phyloP scores from a whole-genome alignment of 2,113 vertebrate genomes.

The Heterotilapia buettikoferi region DNA sequence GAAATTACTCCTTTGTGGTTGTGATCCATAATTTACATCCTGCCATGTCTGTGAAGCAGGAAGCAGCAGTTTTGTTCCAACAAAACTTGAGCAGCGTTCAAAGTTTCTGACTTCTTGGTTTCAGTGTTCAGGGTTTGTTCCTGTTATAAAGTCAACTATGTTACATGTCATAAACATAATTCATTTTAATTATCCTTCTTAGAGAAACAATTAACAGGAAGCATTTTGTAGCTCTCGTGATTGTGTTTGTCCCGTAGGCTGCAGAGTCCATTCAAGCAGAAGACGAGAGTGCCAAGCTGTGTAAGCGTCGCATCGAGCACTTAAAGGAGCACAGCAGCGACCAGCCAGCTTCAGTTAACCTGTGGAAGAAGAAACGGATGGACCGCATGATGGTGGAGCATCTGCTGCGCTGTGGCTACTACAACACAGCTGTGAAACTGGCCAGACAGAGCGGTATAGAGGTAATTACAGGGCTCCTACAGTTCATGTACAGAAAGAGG shows the following conservation, averaged over 20 bases:
- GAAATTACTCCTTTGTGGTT: background rate
- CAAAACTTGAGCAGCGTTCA: background rate
- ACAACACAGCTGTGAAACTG: conserved; percentile 94
- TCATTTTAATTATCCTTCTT: background rate
- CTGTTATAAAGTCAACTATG: background rate
- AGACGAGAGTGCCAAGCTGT: conserved; percentile 95
- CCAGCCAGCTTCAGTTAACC: conserved; percentile 86
- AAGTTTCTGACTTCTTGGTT: background rate
- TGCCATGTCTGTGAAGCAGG: background rate
- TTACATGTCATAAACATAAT: background rate
- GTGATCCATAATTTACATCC: background rate
- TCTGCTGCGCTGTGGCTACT: conserved; percentile 94
- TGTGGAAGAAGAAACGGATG: conserved; percentile 99
- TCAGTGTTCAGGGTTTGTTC: background rate
- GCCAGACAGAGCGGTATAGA: conserved; percentile 95
- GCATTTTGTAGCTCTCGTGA: background rate
- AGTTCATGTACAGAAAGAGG: background rate
- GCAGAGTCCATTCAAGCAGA: conserved; percentile 98
- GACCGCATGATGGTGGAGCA: conserved; percentile 99
- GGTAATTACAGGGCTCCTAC: conserved; percentile 61
- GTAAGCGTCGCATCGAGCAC: conserved; percentile 95
- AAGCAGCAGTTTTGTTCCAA: background rate
- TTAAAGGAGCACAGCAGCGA: conserved; percentile 97
- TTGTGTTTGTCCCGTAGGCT: conserved; percentile 66
- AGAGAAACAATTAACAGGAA: background rate